These are phyloP conservation scores for Syncerus caffer DNA, from an alignment of 2,797 vertebrate genomes.

Conservation along the genomic window DNA sequence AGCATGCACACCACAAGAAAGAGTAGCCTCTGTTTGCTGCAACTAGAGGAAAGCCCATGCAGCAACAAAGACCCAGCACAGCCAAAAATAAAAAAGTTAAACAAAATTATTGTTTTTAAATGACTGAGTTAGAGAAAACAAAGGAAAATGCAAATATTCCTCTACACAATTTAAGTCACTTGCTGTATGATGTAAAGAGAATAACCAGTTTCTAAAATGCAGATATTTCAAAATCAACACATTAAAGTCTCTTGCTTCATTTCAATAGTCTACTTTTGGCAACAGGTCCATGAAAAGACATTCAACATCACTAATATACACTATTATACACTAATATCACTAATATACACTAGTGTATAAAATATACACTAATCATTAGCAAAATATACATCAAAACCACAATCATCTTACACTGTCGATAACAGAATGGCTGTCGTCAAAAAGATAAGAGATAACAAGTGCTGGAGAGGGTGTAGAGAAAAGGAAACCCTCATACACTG, in stretches of 20 bases:
- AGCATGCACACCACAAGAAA: neutral
- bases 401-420: neutral
- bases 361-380: neutral
- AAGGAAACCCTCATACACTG: neutral
- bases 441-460: neutral
- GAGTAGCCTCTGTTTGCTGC: neutral
- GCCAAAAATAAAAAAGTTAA: neutral
- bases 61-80: neutral
- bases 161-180: slow-evolving; percentile 13
- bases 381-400: neutral
- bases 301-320: neutral
- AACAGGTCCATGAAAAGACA: neutral
- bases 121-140: neutral
- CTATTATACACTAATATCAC: neutral
- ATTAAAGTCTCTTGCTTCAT: slow-evolving; percentile 24
- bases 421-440: neutral
- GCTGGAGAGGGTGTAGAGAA: neutral
- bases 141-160: neutral
- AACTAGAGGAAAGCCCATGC: neutral
- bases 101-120: neutral
- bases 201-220: neutral
- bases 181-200: slow-evolving; percentile 10
- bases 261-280: neutral
- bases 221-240: slow-evolving; percentile 17
- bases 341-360: neutral